Percentiles rank a stretch among this genome's conserved stretches.
These are phyloP conservation scores for Periophthalmus modestus DNA, from an alignment of 2,113 vertebrate genomes.

Conservation along the genomic window DNA sequence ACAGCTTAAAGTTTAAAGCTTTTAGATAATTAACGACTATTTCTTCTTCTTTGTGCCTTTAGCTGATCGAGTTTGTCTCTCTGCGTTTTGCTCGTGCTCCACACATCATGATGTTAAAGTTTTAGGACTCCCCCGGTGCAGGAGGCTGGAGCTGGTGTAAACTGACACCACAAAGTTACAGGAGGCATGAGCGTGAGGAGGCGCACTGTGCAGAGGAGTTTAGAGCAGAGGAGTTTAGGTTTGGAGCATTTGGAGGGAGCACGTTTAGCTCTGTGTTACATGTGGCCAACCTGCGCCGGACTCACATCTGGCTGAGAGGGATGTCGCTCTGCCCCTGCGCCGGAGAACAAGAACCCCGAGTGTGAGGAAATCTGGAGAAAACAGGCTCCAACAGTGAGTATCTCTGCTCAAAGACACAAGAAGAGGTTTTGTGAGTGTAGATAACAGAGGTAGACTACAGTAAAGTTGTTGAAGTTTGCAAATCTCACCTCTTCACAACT, in stretches of 20 bases:
- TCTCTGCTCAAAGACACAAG: background rate
- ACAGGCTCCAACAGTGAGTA: slow-evolving; percentile 30
- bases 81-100: background rate
- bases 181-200: slow-evolving; percentile 20
- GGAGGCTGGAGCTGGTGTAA: slow-evolving; percentile 36
- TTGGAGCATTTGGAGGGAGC: slow-evolving; percentile 20
- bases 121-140: background rate
- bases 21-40: too few relatives aligned
- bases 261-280: background rate
- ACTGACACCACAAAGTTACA: slow-evolving; percentile 53
- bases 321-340: slow-evolving; percentile 26
- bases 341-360: background rate
- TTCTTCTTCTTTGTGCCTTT: background rate
- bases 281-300: slow-evolving; percentile 33
- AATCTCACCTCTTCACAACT: background rate
- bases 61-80: background rate
- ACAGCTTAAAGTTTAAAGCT: too few relatives aligned
- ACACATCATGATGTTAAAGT: background rate
- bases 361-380: background rate
- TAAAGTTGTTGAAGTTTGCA: background rate
- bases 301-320: slow-evolving; percentile 53
- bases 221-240: too few relatives aligned
- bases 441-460: background rate
- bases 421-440: background rate
- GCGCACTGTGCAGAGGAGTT: slow-evolving; percentile 26